Evolutionary conservation across 2,888 invertebrate species (phyloP), one percentile per base, ranked within the genome.

Genomic region (Liopterus haemorrhoidalis): DNA sequence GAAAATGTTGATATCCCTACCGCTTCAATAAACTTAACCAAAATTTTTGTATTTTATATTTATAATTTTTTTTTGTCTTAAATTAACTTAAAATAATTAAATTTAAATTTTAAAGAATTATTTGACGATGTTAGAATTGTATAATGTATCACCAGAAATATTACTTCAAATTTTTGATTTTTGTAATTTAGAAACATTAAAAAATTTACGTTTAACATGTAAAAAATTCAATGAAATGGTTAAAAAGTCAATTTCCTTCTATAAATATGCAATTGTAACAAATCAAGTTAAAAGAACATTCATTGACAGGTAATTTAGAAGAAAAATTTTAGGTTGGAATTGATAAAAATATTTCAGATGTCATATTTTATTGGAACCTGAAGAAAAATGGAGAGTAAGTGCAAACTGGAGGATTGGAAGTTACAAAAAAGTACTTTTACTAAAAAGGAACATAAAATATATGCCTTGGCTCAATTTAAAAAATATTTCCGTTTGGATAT

Each of bases 401-500:
- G 58, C 66, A n/a, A 78, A 79, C 55, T 79, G 79, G 79, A 57
- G 67, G n/a, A 64, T 62, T 33, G 79, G 77, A 2, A 63, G 63
- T 36, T 79, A 74, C 54, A 58, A 62, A 9, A 73, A 73, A 49
- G 64, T 62, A 20, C 58, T 66, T 9, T 62, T 72, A 28, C 67
- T 71, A 41, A 67, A 68, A 32, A 67, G 70, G 36, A 59, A 58
- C 4, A 61, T 61, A 30, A 74, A 71, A 60, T 68, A 69, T 49
- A 69, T 76, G 57, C 75, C 79, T 28, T 74, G 74, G 68, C 54
- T 80, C 5, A 64, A 69, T 35, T 54, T 80, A 22, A 71, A 73
- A 5, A 63, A 62, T 1, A 64, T 74, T 14, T 57, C 58, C 20
- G 52, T 80, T 0, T 79, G 77, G 70, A 67, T 77, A 49, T 73